Percentiles rank a stretch among this genome's conserved stretches.
Evolutionary conservation across 2,888 invertebrate genomes (phyloP).

Genomic region (Azorinus chamasolen): DNA sequence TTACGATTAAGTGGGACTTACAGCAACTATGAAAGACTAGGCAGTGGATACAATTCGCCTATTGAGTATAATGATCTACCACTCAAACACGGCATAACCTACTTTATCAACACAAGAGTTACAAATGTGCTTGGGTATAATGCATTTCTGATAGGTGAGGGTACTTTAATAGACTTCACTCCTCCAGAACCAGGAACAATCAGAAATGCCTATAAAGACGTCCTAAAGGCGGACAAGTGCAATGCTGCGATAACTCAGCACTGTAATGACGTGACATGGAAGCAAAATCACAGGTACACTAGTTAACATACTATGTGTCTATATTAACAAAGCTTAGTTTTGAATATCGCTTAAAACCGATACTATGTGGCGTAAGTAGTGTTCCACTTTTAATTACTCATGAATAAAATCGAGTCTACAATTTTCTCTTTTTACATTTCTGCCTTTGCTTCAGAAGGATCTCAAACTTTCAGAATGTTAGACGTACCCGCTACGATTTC

Average conservation of each 20-base stretch:
- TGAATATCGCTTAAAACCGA: too few relatives aligned
- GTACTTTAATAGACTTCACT: slow-evolving; percentile 73
- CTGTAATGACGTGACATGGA: slow-evolving; percentile 65
- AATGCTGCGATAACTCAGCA: slow-evolving; percentile 68
- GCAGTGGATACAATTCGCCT: slow-evolving; percentile 63
- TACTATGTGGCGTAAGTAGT: too few relatives aligned
- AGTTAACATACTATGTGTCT: too few relatives aligned
- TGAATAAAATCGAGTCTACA: too few relatives aligned
- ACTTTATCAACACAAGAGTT: slow-evolving; percentile 70
- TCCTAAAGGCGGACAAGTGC: slow-evolving; percentile 61
- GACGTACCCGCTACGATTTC: too few relatives aligned
- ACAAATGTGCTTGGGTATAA: slow-evolving; percentile 70
- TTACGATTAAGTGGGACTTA: slow-evolving; percentile 68
- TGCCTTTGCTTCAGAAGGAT: too few relatives aligned
- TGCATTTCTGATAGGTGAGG: slow-evolving; percentile 61
- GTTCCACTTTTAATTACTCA: too few relatives aligned
- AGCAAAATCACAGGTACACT: slow-evolving; percentile 68
- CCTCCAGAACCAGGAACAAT: slow-evolving; percentile 74
- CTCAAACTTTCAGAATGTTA: too few relatives aligned
- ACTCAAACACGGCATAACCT: slow-evolving; percentile 66
- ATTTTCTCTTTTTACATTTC: too few relatives aligned
- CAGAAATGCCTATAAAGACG: slow-evolving; percentile 48
- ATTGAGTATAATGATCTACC: slow-evolving; percentile 57
- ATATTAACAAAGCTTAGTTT: too few relatives aligned
- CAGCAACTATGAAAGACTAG: slow-evolving; percentile 71